Conservation (phyloP, 2,797 vertebrate species). For the Chelonia mydas region DNA sequence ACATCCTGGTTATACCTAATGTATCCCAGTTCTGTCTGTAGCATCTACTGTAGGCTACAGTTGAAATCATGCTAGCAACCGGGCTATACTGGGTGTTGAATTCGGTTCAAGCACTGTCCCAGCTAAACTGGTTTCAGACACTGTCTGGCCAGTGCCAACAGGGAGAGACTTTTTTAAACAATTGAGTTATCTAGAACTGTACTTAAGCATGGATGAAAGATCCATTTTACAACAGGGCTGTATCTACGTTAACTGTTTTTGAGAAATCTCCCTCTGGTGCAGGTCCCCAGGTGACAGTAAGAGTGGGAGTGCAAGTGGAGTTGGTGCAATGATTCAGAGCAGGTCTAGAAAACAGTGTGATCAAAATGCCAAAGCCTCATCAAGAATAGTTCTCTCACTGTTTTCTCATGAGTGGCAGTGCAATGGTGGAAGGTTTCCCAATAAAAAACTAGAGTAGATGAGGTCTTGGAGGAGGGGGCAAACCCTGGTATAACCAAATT, state of each 20-base stretch:
- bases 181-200: not conserved
- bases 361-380: not conserved
- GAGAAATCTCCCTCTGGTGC: not conserved
- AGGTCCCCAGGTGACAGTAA: not conserved
- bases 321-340: not conserved
- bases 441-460: not conserved
- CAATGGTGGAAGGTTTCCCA: too few relatives aligned
- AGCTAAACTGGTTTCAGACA: not conserved
- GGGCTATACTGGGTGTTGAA: not conserved
- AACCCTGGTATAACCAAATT: not conserved
- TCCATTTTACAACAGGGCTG: not conserved
- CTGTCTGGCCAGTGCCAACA: not conserved
- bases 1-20: too few relatives aligned
- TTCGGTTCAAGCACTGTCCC: not conserved
- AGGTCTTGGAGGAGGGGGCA: not conserved
- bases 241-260: not conserved
- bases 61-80: too few relatives aligned
- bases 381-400: not conserved
- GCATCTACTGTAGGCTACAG: too few relatives aligned
- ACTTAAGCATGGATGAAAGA: not conserved
- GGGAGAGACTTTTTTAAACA: not conserved
- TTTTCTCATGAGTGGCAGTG: too few relatives aligned
- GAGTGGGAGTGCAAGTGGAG: not conserved
- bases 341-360: not conserved
- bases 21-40: too few relatives aligned